Conservation (phyloP, 37 sponge, comb jelly and placozoan species). For the Axinella damicornis region DNA sequence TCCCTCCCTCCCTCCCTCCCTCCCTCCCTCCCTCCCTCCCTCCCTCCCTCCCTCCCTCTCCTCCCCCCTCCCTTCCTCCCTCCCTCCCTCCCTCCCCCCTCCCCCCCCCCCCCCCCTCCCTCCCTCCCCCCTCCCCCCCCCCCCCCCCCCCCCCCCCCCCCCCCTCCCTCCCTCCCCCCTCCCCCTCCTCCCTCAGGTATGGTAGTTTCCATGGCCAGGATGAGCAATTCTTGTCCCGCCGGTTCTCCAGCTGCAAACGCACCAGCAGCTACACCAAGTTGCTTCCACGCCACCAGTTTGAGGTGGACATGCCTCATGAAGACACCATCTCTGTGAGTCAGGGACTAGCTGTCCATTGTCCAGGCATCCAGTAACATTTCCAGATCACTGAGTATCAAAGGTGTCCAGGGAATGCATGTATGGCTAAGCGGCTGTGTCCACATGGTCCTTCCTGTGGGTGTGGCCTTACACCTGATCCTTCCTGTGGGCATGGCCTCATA, state of each 20-base stretch:
- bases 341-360: neutral
- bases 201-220: conserved; percentile 83
- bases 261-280: conserved; percentile 60
- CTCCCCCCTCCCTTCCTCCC: neutral
- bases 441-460: no score
- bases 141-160: neutral
- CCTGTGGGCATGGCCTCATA: no score
- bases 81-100: neutral
- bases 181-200: conserved; percentile 10
- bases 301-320: conserved; percentile 56
- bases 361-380: neutral
- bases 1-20: neutral
- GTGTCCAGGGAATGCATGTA: neutral
- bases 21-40: conserved; percentile 1
- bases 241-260: conserved; percentile 59
- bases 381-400: no score
- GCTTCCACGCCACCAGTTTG: conserved; percentile 70
- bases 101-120: neutral
- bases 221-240: conserved; percentile 39
- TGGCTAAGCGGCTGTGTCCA: neutral
- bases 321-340: conserved; percentile 41
- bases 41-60: neutral
- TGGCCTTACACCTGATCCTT: no score
- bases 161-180: neutral
- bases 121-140: neutral